phyloP scores from a whole-genome alignment of 1,140 invertebrate genomes.

The Ostrea edulis region DNA sequence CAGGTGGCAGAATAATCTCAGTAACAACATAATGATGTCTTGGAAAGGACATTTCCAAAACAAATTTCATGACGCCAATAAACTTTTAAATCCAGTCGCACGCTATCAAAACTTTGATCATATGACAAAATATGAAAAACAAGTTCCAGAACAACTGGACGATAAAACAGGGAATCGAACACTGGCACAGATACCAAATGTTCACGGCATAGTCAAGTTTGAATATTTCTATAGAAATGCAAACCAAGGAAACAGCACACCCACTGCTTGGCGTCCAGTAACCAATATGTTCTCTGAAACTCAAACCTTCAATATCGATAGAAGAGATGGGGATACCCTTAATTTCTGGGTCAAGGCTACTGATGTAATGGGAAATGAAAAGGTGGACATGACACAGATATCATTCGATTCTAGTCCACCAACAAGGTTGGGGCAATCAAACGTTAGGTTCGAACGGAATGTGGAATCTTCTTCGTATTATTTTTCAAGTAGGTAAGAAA shows the following conservation, averaged over 20 bases:
- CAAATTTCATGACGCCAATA: conserved; percentile 19
- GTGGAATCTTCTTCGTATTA: not conserved
- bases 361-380: conserved; percentile 45
- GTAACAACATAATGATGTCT: not conserved
- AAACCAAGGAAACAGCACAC: conserved; percentile 32
- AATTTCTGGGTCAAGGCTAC: conserved; percentile 47
- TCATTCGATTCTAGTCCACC: conserved; percentile 49
- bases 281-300: conserved; percentile 4
- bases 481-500: conserved; percentile 3
- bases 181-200: conserved; percentile 30
- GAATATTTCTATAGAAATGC: conserved; percentile 17
- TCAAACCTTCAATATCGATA: conserved; percentile 13
- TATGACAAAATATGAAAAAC: conserved; percentile 28
- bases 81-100: conserved; percentile 40
- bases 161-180: conserved; percentile 39
- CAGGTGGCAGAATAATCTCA: not conserved
- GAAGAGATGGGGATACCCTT: conserved; percentile 47
- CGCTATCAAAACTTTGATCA: conserved; percentile 11
- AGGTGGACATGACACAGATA: conserved; percentile 37
- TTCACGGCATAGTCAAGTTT: conserved; percentile 47
- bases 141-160: conserved; percentile 28
- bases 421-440: not conserved
- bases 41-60: conserved; percentile 42
- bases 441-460: not conserved
- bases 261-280: conserved; percentile 37